Base-by-base conservation (phyloP, 2,797 vertebrate species). In the Garrulus glandarius region DNA sequence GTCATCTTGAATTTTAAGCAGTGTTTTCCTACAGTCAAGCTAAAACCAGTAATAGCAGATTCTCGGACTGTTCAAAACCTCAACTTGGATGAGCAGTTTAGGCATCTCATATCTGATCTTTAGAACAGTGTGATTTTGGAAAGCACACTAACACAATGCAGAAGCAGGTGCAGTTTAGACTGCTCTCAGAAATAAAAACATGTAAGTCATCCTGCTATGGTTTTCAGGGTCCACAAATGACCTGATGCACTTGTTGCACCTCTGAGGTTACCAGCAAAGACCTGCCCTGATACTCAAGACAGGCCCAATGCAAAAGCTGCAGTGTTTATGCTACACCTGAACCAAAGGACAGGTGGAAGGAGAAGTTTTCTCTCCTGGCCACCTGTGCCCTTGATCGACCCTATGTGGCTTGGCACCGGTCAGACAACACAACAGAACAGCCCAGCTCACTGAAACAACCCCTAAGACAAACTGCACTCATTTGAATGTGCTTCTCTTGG, bases 351-450 rank as follows among this genome's bases (percentile, higher is more conserved):
- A 1, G 30, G 6, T 36, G 10, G 19, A 78, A 91, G 12, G 29
- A 92, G 39, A 2, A 89, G 13, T 19, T 36, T 75, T 59, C 68
- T 46, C n/a, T 78, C 27, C 67, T 29, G 17, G 18, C 11, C 43
- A 86, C 36, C 30, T 2, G 3, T 64, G 50, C 16, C 60, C 34
- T 29, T 1, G 5, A 68, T 6, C 0, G 0, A 47, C 29, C 44
- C 37, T 46, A 3, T 0, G 1, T 0, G 0, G 23, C 41, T 67
- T 68, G 52, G 61, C 26, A 78, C 10, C 0, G 0, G 34, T 63
- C 20, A 32, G 32, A 46, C 15, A 3, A 14, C 6, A 37, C 13
- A 74, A 72, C 27, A 22, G 16, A 56, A 57, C 8, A 78, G 67
- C 10, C 29, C 26, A 49, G 30, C 12, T 84, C 61, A 49, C 13